phyloP scores from a whole-genome alignment of 1,140 invertebrate genomes.

The Forficula auricularia region DNA sequence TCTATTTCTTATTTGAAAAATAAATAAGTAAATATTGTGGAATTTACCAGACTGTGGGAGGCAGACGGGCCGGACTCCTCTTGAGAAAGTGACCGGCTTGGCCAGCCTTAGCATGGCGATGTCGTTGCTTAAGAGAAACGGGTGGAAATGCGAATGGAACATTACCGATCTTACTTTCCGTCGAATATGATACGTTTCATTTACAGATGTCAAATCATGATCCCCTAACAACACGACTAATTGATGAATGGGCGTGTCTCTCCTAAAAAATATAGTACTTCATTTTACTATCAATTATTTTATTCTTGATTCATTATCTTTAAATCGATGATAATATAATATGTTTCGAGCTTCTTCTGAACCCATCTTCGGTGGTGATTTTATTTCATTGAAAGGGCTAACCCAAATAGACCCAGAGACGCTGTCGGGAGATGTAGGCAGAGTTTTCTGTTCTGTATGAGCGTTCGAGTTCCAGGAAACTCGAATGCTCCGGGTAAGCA shows the following conservation, averaged over 20 bases:
- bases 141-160: constrained; percentile 25
- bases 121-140: constrained; percentile 26
- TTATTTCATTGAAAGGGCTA: no score
- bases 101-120: constrained; percentile 29
- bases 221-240: constrained; percentile 20
- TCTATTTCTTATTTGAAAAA: neutral
- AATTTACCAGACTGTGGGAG: constrained; percentile 22
- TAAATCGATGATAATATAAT: no score
- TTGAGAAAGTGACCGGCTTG: constrained; percentile 22
- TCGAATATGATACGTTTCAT: constrained; percentile 19
- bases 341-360: no score
- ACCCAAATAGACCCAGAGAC: no score
- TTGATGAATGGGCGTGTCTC: constrained; percentile 19
- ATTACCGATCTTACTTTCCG: constrained; percentile 17
- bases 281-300: neutral
- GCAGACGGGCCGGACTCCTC: constrained; percentile 29
- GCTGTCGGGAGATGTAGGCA: no score
- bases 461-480: no score
- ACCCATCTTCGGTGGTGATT: no score
- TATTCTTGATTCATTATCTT: no score
- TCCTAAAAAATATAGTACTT: constrained; percentile 11
- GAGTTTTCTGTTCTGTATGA: no score
- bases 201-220: constrained; percentile 20
- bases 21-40: neutral
- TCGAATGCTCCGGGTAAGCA: no score